Conservation (phyloP, 2,888 invertebrate genomes). For the Beris morrisii region DNA sequence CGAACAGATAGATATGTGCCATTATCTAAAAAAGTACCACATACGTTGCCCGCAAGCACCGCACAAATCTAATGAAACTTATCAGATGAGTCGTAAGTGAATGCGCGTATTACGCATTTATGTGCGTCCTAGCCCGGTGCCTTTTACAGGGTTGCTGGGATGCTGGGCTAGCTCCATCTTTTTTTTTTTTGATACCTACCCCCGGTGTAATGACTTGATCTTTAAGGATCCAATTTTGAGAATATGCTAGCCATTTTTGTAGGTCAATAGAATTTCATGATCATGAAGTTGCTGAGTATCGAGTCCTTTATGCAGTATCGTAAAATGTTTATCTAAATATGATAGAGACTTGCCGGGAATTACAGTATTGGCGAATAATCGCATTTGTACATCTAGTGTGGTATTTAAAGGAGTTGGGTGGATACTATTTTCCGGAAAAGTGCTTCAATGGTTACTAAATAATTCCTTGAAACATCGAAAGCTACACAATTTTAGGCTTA, state of each 20-base stretch:
- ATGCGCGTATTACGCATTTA: slow-evolving; percentile 23
- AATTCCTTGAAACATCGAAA: too few species aligned
- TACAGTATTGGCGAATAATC: too few species aligned
- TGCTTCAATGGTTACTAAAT: too few species aligned
- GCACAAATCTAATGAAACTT: slow-evolving; percentile 24
- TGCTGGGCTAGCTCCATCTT: too few species aligned
- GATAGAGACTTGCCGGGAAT: too few species aligned
- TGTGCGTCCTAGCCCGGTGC: neutral
- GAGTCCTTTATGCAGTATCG: slow-evolving; percentile 9
- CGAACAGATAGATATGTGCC: neutral
- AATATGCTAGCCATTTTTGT: slow-evolving; percentile 25
- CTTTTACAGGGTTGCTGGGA: neutral
- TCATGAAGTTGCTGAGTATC: slow-evolving; percentile 8
- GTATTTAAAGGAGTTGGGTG: too few species aligned
- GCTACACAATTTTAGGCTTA: too few species aligned
- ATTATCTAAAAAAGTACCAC: slow-evolving; percentile 3
- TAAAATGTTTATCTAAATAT: slow-evolving; percentile 33
- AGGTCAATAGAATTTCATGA: slow-evolving; percentile 28
- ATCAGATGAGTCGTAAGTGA: slow-evolving; percentile 18
- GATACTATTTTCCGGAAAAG: too few species aligned
- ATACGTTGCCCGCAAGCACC: slow-evolving; percentile 8
- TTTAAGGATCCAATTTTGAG: slow-evolving; percentile 25
- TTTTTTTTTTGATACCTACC: too few species aligned
- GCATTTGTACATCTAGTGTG: too few species aligned
- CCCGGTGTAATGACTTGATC: slow-evolving; percentile 17